Base-by-base conservation (phyloP, 2,797 vertebrate species). In the Galago senegalensis region DNA sequence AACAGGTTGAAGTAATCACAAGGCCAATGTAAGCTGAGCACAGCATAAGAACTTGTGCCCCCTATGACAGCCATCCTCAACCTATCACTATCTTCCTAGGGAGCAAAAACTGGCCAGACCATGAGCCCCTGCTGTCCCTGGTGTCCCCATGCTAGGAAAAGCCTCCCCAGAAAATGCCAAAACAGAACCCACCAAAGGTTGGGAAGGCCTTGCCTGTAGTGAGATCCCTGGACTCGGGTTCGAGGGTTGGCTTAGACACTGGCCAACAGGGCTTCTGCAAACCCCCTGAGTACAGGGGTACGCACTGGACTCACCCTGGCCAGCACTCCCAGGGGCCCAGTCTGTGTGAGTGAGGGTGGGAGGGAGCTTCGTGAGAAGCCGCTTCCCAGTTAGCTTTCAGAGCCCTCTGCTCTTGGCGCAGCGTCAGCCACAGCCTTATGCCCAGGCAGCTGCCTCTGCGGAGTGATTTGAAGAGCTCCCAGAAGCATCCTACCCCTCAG, bases 371-470 rank as follows among this genome's bases (percentile, higher is more conserved):
- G 58, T 72, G 14, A 0, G 11, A 58, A 96, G 91, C n/a, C 1
- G 65, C 87, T 84, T 95, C 88, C 76, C 53, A 4, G 70, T 18
- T 40, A 73, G 56, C 40, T 0, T 21, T 27, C 56, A 0, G 95
- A 95, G 82, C 86, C 83, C 77, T 73, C 88, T 14, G 3, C 85
- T 89, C 79, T 93, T 97, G 97, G 97, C 96, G 91, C 31, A 0
- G 75, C 5, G 7, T 95, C 96, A 88, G 58, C 76, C 31, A 63
- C 86, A 95, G 96, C 96, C 96, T 96, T 97, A 92, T 96, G 96
- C 76, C 94, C 91, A 89, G 93, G 93, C 96, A 97, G 96, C 95
- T 97, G 97, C 93, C 95, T 97, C 91, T 87, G 80, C 49, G 77
- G 72, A 95, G 87, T 18, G 96, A 76, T 89, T 91, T 81, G 91